A percentile compares a stretch with the other conserved stretches of the same genome.
These are phyloP conservation scores for Congeria kusceri DNA, from an alignment of 2,888 invertebrate species.

Conservation along the genomic window DNA sequence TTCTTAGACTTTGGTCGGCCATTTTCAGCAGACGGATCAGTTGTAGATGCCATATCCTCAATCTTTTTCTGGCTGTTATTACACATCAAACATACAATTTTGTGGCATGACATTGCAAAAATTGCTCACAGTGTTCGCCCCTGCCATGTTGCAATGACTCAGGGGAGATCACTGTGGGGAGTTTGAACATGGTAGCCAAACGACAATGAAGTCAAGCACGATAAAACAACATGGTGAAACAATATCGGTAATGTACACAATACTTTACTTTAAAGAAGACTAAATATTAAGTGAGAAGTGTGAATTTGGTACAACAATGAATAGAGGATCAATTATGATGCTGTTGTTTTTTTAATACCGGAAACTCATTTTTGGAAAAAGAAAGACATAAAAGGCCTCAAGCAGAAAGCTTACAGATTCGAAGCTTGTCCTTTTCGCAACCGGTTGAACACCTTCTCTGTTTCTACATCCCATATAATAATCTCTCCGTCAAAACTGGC, in stretches of 20 bases:
- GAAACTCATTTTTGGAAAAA: too few species aligned
- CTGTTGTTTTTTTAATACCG: too few species aligned
- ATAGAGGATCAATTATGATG: too few species aligned
- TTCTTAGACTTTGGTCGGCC: slow-evolving; percentile 57
- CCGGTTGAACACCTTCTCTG: slow-evolving; percentile 80
- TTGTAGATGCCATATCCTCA: slow-evolving; percentile 58
- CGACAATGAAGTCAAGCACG: slow-evolving; percentile 11
- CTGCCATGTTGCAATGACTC: too few species aligned
- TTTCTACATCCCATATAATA: slow-evolving; percentile 84
- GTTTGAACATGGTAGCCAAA: too few species aligned
- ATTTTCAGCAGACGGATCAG: background rate
- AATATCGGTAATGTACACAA: background rate
- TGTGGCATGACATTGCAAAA: slow-evolving; percentile 76
- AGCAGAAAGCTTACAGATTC: slow-evolving; percentile 71
- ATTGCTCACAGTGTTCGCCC: slow-evolving; percentile 66
- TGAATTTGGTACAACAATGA: too few species aligned
- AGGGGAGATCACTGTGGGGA: too few species aligned
- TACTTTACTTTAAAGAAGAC: background rate
- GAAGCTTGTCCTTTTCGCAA: slow-evolving; percentile 78
- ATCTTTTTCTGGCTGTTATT: slow-evolving; percentile 54
- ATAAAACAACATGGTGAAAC: slow-evolving; percentile 5
- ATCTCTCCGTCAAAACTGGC: slow-evolving; percentile 84
- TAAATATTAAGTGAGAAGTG: background rate
- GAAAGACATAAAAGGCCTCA: too few species aligned
- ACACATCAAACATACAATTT: slow-evolving; percentile 69